Base-by-base conservation (phyloP, 64 coral and sea anemone species). In the Astreopora myriophthalma region DNA sequence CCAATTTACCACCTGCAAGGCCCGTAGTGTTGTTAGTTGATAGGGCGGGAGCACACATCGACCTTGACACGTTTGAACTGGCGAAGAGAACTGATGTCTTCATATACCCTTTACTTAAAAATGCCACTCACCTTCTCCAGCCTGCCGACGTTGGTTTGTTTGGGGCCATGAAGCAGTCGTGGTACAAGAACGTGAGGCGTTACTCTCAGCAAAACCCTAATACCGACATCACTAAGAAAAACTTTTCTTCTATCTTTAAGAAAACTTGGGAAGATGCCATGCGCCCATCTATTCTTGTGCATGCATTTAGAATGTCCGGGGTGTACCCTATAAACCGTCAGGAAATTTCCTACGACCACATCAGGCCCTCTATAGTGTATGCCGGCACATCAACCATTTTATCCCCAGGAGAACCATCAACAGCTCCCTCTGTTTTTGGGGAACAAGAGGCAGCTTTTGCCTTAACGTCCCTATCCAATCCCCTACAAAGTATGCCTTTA, bases 71-170 rank as follows among this genome's bases (percentile, higher is more conserved):
- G 3, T 76, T 89, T 64, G 31, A 89, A 33, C 32, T 89, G 5
- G 87, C 87, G 10, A 34, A 76, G 49, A 63, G 65, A 66, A 77
- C 76, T 78, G 31, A 8, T 28, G 26, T 78, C 8, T 37, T 64
- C 33, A 78, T 79, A 31, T 89, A 78, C 61, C 73, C 87, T 1
- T 52, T 89, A 3, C 36, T 89, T 16, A 77, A 89, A 33, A 89
- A 89, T 66, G 57, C 87, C 9, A 68, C 48, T 9, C 58, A 78
- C 27, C 31, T 89, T 27, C 7, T 75, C 3, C 86, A 88, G 36
- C 86, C 73, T 5, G 73, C 73, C 24, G 77, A 81, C 17, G 77
- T 52, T 58, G 39, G 40, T 29, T 51, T 81, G 25, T 81, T 57
- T 29, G 19, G 77, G 8, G 46, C 25, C 24, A 48, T 81, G 77